Evolutionary conservation across 2,888 invertebrate genomes (phyloP).

Genomic region (Trachelus troglodyta): DNA sequence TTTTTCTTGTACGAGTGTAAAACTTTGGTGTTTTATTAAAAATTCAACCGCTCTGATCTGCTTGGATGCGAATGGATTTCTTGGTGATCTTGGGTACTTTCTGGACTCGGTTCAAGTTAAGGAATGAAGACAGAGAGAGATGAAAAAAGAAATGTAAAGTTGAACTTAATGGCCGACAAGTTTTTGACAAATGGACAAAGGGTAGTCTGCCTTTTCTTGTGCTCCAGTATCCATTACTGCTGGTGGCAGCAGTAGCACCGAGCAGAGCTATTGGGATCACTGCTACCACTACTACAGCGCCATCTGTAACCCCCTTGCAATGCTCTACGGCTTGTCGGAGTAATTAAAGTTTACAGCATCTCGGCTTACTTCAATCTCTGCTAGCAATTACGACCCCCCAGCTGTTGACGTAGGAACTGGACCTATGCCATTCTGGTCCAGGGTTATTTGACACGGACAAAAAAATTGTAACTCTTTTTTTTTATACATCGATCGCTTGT

Average conservation of each 20-base stretch:
- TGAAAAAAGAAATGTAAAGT: neutral
- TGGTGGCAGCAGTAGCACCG: neutral
- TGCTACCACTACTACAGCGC: neutral
- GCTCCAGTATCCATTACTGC: neutral
- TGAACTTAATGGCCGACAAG: neutral
- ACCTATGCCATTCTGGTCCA: neutral
- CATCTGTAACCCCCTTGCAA: conserved; percentile 16
- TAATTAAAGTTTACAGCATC: conserved; percentile 38
- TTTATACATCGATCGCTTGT: neutral
- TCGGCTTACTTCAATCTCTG: conserved; percentile 34
- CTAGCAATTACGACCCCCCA: conserved; percentile 7
- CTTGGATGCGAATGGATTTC: neutral
- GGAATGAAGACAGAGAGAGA: neutral
- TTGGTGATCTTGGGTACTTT: neutral
- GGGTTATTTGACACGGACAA: neutral
- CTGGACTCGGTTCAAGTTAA: neutral
- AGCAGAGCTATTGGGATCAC: neutral
- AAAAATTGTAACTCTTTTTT: neutral
- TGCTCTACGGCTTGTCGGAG: conserved; percentile 19
- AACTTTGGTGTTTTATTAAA: neutral
- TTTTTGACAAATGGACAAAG: neutral
- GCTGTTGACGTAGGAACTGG: conserved; percentile 11
- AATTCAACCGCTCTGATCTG: neutral
- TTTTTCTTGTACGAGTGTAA: neutral
- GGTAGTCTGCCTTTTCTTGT: neutral